phyloP scores from a whole-genome alignment of 2,797 vertebrate genomes.

The Ciconia nigra region DNA sequence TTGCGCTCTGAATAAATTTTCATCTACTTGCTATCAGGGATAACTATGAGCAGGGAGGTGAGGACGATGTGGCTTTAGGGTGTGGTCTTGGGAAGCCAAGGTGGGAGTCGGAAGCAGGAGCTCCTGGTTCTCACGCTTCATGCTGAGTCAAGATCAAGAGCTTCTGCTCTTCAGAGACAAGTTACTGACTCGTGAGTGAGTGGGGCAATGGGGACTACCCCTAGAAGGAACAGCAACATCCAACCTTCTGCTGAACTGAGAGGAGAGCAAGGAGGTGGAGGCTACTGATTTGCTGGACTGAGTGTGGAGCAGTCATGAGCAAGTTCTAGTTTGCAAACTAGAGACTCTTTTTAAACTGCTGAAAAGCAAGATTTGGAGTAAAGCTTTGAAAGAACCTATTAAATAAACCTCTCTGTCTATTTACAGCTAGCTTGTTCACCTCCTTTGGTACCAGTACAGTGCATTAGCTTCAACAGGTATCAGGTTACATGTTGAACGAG shows the following conservation, averaged over 20 bases:
- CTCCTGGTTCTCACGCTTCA: neutral
- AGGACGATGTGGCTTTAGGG: neutral
- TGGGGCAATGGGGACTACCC: fast-evolving
- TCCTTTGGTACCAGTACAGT: neutral
- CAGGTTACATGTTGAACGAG: neutral
- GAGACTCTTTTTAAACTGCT: neutral
- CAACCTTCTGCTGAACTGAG: neutral
- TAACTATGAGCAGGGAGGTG: neutral
- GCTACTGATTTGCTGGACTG: neutral
- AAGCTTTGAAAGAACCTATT: neutral
- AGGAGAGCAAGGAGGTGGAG: neutral
- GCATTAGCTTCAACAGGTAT: neutral
- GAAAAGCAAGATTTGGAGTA: neutral
- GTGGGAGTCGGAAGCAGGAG: neutral
- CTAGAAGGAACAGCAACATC: neutral
- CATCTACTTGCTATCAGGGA: neutral
- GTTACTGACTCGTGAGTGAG: neutral
- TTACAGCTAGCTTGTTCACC: neutral
- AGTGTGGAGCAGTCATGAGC: neutral
- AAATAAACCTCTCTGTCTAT: neutral
- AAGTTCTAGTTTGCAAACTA: neutral
- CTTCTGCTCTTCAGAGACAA: neutral
- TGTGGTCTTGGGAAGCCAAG: neutral
- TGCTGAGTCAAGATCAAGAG: neutral
- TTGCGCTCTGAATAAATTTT: neutral